Base-by-base conservation (phyloP, 2,888 invertebrate species). In the Asteroscopus sphinx region DNA sequence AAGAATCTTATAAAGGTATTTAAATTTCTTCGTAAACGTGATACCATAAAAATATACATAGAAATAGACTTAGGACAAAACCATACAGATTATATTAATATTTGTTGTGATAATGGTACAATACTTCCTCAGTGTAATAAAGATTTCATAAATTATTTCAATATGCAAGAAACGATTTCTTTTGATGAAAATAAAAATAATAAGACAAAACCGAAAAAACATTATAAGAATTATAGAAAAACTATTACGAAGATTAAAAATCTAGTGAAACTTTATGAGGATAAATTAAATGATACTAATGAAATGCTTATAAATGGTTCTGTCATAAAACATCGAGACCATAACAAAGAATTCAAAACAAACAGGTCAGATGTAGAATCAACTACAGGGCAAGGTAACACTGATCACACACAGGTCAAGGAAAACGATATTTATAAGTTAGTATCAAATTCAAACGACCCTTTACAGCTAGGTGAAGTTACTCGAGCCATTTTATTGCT, bases 31-130 rank as follows among this genome's bases (percentile, higher is more conserved):
- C 76, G 77, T 45, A 87, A 83, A 68, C 77, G 77, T n/a, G 76
- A 80, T 1, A 73, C 82, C 8, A 72, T 90, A 6, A 92, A 90
- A 80, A 75, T 93, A 46, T 93, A 92, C 49, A 78, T 89, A 13
- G 85, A 91, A 67, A 71, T 88, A 2, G 68, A 73, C n/a, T 76
- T 77, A 26, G 56, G 65, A 37, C 62, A 63, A 12, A 76, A 82
- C 33, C 71, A 85, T 36, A 62, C 69, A 9, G 80, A 88, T 61
- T 83, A 86, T 41, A 81, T 79, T 11, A 66, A 73, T 42, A 74
- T 78, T 13, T 91, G 90, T 67, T 90, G 90, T 62, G 54, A 64
- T 7, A 75, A 77, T 32, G 57, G 67, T 8, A 74, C 55, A 28
- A 32, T 59, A 15, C 35, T 25, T 47, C 12, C 55, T 36, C 28